Evolutionary conservation across 2,113 vertebrate species (phyloP).

Genomic region (Alligator sinensis): DNA sequence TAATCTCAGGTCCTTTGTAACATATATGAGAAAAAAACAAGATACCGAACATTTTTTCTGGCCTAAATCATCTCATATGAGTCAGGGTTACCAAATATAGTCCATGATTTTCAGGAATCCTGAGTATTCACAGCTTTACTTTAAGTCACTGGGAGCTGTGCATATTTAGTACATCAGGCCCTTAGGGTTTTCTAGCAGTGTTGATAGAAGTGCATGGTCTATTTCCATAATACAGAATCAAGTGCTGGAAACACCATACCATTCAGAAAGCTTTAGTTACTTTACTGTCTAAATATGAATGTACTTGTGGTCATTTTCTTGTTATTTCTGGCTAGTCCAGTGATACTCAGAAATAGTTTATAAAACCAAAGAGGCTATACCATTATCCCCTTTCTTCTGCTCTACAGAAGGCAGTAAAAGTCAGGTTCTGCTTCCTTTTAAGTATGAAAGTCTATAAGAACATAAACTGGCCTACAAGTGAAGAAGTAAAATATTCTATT

Average conservation of each 20-base stretch:
- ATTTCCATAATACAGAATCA: neutral
- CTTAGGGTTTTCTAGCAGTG: conserved; percentile 12
- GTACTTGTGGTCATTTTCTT: neutral
- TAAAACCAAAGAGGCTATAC: neutral
- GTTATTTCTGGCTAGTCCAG: neutral
- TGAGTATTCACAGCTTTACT: neutral
- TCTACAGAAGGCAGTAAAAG: neutral
- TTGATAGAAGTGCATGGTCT: neutral
- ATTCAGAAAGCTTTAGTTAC: neutral
- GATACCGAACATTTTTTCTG: neutral
- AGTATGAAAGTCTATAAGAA: neutral
- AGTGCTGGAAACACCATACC: neutral
- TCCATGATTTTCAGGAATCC: conserved; percentile 9
- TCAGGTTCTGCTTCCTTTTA: neutral
- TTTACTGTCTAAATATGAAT: neutral
- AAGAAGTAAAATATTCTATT: neutral
- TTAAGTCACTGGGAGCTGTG: neutral
- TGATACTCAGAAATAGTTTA: neutral
- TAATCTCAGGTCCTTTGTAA: neutral
- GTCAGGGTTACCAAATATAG: neutral
- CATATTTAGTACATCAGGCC: neutral
- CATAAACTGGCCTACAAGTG: neutral
- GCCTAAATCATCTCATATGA: neutral
- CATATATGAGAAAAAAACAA: neutral
- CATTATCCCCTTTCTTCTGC: neutral